Base-by-base conservation (phyloP, 1,140 invertebrate genomes). In the Potamilus streckersoni region DNA sequence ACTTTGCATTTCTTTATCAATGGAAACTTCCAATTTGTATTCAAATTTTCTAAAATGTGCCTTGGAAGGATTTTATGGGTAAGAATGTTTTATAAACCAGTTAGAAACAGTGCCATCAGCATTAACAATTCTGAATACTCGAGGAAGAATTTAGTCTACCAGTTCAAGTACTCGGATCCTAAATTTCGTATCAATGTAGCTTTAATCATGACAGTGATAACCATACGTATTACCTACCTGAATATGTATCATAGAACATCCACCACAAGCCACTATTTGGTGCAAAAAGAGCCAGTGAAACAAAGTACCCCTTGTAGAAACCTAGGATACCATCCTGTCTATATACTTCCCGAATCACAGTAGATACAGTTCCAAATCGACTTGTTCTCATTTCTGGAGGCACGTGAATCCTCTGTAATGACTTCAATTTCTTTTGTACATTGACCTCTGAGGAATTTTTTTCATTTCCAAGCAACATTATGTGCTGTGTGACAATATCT, bases 231-330 rank as follows among this genome's bases (percentile, higher is more conserved):
- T 27, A 85, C 82, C 89, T 91, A 97, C 96, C 96, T 93, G 97
- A 96, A 90, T 98, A 98, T 65, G 95, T 92, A 75, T 96, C 96
- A 91, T 98, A 99, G 82, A 98, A 95, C 57, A 94, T 94, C 97
- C 97, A 99, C 97, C 97, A 99, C 27, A 98, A 92, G 16, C 96
- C 97, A 74, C 96, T 97, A 88, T 97, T 98, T 14, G 97, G 97
- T 74, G 98, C 96, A 91, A 97, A 98, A 6, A 96, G 95, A 79
- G 94, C 94, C 2, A 98, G 90, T 23, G 97, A 98, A 38, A 96
- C 96, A 55, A 94, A 91, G 88, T 98, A 98, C 0, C 97, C 97
- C 80, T 96, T 91, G 88, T 98, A 99, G 91, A 97, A 98, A 4
- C 97, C 97, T 79, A 91, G 88, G 15, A 96, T 85, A 1, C 97